These are phyloP conservation scores for Drepana falcataria DNA, from an alignment of 2,888 invertebrate species.

Conservation along the genomic window DNA sequence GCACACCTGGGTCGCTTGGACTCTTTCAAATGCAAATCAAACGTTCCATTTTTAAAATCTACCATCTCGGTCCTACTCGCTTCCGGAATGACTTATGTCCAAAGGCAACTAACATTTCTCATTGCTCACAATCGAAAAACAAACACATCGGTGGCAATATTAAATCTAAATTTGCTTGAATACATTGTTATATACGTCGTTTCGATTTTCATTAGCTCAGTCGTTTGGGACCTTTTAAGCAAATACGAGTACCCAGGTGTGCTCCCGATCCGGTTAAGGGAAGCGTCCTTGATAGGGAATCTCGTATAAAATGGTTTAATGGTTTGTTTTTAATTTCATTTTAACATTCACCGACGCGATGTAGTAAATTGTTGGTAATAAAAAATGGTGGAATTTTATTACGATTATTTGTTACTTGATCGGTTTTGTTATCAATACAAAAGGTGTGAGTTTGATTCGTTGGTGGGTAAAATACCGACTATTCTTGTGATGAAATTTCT, in stretches of 20 bases:
- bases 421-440: constrained; percentile 29
- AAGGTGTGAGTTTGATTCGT: constrained; percentile 32
- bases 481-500: too few species aligned
- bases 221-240: constrained; percentile 76
- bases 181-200: constrained; percentile 29
- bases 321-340: constrained; percentile 78
- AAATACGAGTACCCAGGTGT: constrained; percentile 78
- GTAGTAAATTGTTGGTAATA: constrained; percentile 68
- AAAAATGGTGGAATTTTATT: constrained; percentile 53
- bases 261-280: constrained; percentile 78
- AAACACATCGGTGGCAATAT: constrained; percentile 16
- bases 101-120: constrained; percentile 48
- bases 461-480: constrained; percentile 28
- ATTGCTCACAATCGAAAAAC: constrained; percentile 24
- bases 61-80: constrained; percentile 73
- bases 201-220: constrained; percentile 28
- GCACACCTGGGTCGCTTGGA: constrained; percentile 77
- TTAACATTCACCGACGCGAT: constrained; percentile 61
- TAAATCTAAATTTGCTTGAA: constrained; percentile 23
- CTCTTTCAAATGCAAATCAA: constrained; percentile 80
- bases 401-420: constrained; percentile 53
- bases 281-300: constrained; percentile 76
- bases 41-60: constrained; percentile 79
- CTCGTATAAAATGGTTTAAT: constrained; percentile 76
- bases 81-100: constrained; percentile 76